Conservation (phyloP, 2,888 invertebrate genomes). For the Copidosoma aretas region DNA sequence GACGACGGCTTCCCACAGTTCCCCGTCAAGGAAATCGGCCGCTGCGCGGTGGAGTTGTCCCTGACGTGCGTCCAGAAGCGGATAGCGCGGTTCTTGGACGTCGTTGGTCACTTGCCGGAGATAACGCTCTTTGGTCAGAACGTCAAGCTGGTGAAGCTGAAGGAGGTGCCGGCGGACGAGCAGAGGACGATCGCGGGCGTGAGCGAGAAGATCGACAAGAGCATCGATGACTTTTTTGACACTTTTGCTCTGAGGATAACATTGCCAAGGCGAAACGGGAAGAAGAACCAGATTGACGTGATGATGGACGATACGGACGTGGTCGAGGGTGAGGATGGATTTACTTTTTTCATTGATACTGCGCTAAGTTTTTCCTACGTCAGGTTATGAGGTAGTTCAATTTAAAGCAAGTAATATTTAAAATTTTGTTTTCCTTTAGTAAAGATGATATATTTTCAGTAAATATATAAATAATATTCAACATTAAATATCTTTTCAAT, state of each 20-base stretch:
- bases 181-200: conserved; percentile 54
- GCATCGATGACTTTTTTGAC: conserved; percentile 68
- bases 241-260: conserved; percentile 64
- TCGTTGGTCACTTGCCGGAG: conserved; percentile 65
- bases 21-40: conserved; percentile 62
- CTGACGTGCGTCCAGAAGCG: conserved; percentile 68
- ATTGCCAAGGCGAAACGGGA: conserved; percentile 53
- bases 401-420: too few relatives aligned
- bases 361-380: too few relatives aligned
- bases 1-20: conserved; percentile 65
- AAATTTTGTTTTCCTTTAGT: too few relatives aligned
- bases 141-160: conserved; percentile 65
- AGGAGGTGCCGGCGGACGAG: conserved; percentile 33
- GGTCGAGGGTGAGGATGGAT: conserved; percentile 50
- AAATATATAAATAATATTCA: too few relatives aligned
- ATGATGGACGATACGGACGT: conserved; percentile 55
- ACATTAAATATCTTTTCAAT: too few relatives aligned
- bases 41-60: conserved; percentile 67
- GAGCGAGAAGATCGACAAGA: conserved; percentile 62
- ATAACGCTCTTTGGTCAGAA: conserved; percentile 67
- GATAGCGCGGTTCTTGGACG: conserved; percentile 67
- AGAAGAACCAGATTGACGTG: conserved; percentile 56
- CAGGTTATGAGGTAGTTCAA: too few relatives aligned
- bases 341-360: too few relatives aligned
- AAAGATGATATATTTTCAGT: too few relatives aligned